Base-by-base conservation (phyloP, 2,797 vertebrate genomes). In the Gymnodraco acuticeps region DNA sequence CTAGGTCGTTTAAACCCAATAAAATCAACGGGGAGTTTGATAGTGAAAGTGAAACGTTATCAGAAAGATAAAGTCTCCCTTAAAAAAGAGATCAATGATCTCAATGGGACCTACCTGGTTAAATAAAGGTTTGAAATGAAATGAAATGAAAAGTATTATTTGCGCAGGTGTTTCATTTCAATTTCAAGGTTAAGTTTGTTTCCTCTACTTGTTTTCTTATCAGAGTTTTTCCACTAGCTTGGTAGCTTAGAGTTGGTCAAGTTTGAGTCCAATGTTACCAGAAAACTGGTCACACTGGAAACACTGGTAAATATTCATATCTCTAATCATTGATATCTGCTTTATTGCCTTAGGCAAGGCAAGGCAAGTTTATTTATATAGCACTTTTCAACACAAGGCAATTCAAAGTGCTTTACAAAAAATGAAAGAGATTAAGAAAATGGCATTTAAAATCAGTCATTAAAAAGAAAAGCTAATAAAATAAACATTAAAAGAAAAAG, bases 1-100 rank as follows among this genome's bases (percentile, higher is more conserved):
- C 33, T 72, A 12, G 3, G 13, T 47, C 27, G 59, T 69, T 64
- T 48, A 38, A 70, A 73, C 45, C 38, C 15, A 48, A 63, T 55
- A 38, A 67, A 12, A 20, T 52, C 46, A 10, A 3, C 5, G 16
- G 16, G 60, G 7, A 1, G 1, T 13, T 7, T 17, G 1, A 23
- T 33, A 48, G 15, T 56, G 45, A 68, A 58, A 65, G 55, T n/a
- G 14, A 55, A 61, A 43, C 17, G 1, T 20, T 51, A 27, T 66
- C 61, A 9, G 33, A 27, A 27, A 5, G 1, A 27, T 27, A 27
- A 27, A 27, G 27, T 27, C 4, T 27, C 27, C 27, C 27, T 27
- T 27, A 27, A 27, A 5, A 27, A 27, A 27, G 27, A 27, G 1
- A 5, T 27, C 27, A 27, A 27, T 27, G 27, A 27, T 27, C 27